Conservation (phyloP, 2,888 invertebrate genomes). For the Nebria brevicollis region DNA sequence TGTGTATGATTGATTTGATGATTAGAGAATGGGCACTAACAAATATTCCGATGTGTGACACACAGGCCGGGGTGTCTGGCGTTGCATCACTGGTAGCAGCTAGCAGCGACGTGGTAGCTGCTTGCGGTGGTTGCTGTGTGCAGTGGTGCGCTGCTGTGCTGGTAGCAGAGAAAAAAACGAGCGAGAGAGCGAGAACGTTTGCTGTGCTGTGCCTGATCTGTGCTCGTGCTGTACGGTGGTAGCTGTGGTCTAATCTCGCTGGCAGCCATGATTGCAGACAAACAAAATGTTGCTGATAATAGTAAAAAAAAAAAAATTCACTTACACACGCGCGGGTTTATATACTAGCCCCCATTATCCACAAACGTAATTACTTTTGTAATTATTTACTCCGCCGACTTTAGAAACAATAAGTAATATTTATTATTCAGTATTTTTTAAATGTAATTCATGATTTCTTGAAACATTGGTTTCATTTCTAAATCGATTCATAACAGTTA, state of each 20-base stretch:
- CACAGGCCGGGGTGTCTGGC: constrained; percentile 46
- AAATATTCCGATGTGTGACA: constrained; percentile 44
- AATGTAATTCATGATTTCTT: background rate
- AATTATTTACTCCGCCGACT: background rate
- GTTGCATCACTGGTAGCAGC: constrained; percentile 59
- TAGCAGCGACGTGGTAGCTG: constrained; percentile 54
- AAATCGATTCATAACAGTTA: no score
- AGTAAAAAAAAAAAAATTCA: background rate
- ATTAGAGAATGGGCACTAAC: constrained; percentile 32
- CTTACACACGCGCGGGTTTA: background rate
- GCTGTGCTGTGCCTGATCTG: constrained; percentile 41
- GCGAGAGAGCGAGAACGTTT: constrained; percentile 30
- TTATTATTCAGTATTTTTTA: background rate
- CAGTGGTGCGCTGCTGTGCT: constrained; percentile 52
- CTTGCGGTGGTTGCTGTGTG: constrained; percentile 51
- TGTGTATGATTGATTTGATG: constrained; percentile 15
- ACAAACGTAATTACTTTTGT: background rate
- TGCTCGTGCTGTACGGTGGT: constrained; percentile 17
- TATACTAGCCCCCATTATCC: background rate
- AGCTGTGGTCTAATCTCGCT: constrained; percentile 5
- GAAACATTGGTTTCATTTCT: background rate
- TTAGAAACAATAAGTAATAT: background rate
- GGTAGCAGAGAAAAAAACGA: constrained; percentile 49
- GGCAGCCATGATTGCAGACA: constrained; percentile 29
- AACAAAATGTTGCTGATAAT: constrained; percentile 16